Evolutionary conservation across 92 coral and sea anemone genomes (phyloP), one percentile per base, ranked within the genome.

Genomic region (Phenganax subtilis): DNA sequence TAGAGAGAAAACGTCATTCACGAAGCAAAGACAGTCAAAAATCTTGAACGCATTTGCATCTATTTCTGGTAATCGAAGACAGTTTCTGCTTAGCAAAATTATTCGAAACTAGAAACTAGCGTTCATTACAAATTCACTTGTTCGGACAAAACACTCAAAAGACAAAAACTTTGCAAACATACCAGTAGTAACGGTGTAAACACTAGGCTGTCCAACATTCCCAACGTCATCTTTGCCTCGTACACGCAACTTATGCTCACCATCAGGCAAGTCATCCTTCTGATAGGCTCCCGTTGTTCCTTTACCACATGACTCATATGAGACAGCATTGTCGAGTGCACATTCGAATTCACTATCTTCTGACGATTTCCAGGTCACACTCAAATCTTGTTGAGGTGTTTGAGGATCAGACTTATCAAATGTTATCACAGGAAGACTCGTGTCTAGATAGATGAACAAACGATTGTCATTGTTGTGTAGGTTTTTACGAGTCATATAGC

Each of bases 171-270:
- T 16, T 59, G 12, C 60, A 56, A 10, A 10, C 74, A 8, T 53
- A 79, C 83, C 83, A 63, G 74, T 79, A 12, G 83, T 79, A 11
- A 79, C 83, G 51, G 83, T 79, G 56, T 60, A 79, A 6, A 79
- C 71, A 27, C 61, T 79, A 1, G 83, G 73, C 30, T 2, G 17
- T 8, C 83, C 83, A 63, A 79, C 83, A 54, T 79, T 79, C 0
- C 55, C 69, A 51, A 64, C 16, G 0, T 79, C 68, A 54, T 79
- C 83, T 30, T 11, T n/a, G 53, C 83, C 83, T 12, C 83, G 73
- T 7, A 79, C 83, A 56, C 63, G 65, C 74, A 79, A 53, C 11
- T 31, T 63, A 54, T 79, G 83, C 27, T 37, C 30, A 14, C 83
- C 83, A 65, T 79, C 83, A 31, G 73, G 51, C 58, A 79, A 56